These are phyloP conservation scores for Sarcophaga caerulescens DNA, from an alignment of 2,888 invertebrate genomes.

Conservation along the genomic window DNA sequence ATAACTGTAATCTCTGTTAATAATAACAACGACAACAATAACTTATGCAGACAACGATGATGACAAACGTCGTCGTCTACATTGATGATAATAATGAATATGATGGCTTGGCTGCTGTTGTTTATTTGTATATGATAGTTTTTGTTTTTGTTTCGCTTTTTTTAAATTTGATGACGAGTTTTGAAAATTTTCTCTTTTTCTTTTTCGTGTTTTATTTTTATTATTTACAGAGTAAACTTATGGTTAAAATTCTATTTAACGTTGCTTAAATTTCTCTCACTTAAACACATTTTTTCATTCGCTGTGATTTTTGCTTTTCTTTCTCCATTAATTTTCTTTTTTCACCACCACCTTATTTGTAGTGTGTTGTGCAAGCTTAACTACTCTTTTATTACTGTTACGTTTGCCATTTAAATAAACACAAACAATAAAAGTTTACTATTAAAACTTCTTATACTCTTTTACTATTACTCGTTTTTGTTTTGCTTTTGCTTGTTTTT, in stretches of 20 bases:
- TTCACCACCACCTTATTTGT: constrained; percentile 45
- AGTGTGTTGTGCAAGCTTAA: constrained; percentile 48
- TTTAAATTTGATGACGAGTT: neutral
- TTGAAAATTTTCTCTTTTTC: neutral
- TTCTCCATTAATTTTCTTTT: neutral
- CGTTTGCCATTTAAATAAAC: constrained; percentile 33
- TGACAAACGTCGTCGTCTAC: constrained; percentile 35
- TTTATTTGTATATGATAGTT: constrained; percentile 4
- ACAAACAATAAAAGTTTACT: constrained; percentile 12
- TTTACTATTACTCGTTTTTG: constrained; percentile 29
- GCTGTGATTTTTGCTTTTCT: neutral
- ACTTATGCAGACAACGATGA: constrained; percentile 2
- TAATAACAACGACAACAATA: constrained; percentile 22
- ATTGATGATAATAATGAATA: constrained; percentile 51
- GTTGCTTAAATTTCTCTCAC: constrained; percentile 72
- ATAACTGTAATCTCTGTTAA: constrained; percentile 11
- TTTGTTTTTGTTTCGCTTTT: constrained; percentile 3
- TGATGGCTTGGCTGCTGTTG: constrained; percentile 25
- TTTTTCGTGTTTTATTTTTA: neutral
- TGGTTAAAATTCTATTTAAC: constrained; percentile 56
- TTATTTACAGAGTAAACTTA: neutral
- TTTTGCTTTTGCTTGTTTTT: constrained; percentile 8
- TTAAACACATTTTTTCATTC: constrained; percentile 38
- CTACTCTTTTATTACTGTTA: constrained; percentile 54
- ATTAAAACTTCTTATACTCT: constrained; percentile 14